Evolutionary conservation across 2,797 vertebrate species (phyloP), one percentile per base, ranked within the genome.

Genomic region (Neosalanx taihuensis): DNA sequence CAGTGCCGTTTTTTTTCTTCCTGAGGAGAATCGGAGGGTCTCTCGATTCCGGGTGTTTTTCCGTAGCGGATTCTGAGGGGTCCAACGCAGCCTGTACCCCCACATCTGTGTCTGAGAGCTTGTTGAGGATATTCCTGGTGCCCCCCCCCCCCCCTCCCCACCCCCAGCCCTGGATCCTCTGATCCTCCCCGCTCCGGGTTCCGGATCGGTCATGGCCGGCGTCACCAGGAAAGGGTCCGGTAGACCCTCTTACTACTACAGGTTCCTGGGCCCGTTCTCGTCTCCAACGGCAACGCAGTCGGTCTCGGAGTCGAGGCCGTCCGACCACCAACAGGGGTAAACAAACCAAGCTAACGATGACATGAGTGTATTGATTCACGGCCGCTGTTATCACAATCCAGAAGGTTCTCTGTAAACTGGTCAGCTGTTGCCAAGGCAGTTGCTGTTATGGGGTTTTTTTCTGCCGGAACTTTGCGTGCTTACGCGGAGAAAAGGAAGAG

Each of bases 201-300:
- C 33, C 81, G 76, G 83, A 65, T 2, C 85, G n/a, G n/a, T n/a
- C 89, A 98, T 98, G 97, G 96, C 97, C 61, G 91, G 96, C 83
- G 92, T 95, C 82, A 91, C 91, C 77, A 95, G 96, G 90, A 99
- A 96, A 92, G 95, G 92, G 82, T 95, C 95, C 64, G 96, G 95
- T 81, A 95, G 96, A 93, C 95, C 93, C 46, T 95, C 96, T 0
- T 99, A 98, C 91, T 99, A 98, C 92, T 98, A 98, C 88, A 93
- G 97, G 88, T 95, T 99, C 86, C 91, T 99, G 86, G 93, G 96
- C n/a, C 90, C 94, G 96, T 88, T 94, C 97, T 33, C 92, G 96
- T 79, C 94, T 99, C 76, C 96, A 97, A 92, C 94, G 97, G 83
- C 97, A 98, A 89, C 94, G 97, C 37, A 99, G 97, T 89, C 89